phyloP scores from a whole-genome alignment of 2,113 vertebrate species.

The Camelus bactrianus region DNA sequence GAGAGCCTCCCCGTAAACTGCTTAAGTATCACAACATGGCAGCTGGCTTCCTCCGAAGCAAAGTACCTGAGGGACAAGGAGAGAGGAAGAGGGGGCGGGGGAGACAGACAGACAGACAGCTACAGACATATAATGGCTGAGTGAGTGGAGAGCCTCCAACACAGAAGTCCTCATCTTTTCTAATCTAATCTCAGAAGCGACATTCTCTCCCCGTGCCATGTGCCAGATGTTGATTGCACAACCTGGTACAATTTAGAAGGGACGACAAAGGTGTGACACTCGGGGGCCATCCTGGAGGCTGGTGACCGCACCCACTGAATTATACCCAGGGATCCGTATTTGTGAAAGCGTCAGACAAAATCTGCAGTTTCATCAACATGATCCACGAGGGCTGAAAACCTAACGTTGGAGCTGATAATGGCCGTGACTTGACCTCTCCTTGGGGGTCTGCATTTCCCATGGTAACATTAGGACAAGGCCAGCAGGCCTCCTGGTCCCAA shows the following conservation, averaged over 20 bases:
- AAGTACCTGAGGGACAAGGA: too few species aligned
- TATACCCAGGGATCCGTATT: neutral
- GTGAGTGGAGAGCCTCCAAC: neutral
- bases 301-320: neutral
- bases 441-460: neutral
- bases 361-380: neutral
- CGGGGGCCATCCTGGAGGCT: neutral
- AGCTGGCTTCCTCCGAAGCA: neutral
- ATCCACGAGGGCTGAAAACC: neutral
- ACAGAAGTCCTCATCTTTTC: neutral
- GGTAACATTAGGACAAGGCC: too few species aligned
- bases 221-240: neutral
- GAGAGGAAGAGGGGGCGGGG: neutral
- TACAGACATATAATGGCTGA: neutral
- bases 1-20: neutral
- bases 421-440: too few species aligned
- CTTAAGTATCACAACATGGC: too few species aligned
- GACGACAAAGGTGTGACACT: accelerated
- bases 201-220: neutral
- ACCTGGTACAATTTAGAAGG: neutral
- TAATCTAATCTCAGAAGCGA: neutral
- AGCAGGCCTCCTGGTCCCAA: neutral
- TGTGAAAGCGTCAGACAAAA: neutral
- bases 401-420: neutral
- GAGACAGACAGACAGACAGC: neutral